Percentiles rank a stretch among this genome's conserved stretches.
Conservation (phyloP, 2,797 vertebrate genomes). For the Danio albolineatus region DNA sequence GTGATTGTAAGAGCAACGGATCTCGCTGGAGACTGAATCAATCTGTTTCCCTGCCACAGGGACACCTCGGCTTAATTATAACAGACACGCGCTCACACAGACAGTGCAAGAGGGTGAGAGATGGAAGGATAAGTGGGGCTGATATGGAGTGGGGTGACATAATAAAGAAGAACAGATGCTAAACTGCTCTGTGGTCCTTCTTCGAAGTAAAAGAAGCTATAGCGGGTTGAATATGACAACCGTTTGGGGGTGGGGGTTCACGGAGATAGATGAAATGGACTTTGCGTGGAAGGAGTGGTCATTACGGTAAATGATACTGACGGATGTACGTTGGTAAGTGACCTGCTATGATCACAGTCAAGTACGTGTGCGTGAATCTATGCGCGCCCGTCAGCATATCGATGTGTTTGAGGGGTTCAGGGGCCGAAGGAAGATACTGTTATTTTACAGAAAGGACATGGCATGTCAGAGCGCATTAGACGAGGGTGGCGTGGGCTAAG, state of each 20-base stretch:
- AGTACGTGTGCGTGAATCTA: conserved; percentile 45
- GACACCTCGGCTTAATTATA: conserved; percentile 48
- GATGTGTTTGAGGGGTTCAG: conserved; percentile 58
- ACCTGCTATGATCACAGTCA: conserved; percentile 22
- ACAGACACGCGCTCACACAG: conserved; percentile 27
- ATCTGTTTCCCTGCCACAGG: conserved; percentile 58
- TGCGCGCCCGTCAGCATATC: conserved; percentile 59
- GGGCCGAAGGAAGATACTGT: conserved; percentile 72
- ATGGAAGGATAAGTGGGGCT: conserved; percentile 27
- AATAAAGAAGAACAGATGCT: conserved; percentile 43
- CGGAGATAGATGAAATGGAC: conserved; percentile 10
- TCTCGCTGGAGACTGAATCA: conserved; percentile 58
- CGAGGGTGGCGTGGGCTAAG: conserved; percentile 71
- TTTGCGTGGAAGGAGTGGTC: conserved; percentile 7
- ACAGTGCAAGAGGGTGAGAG: background rate
- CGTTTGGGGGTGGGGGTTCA: background rate
- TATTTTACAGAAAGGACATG: conserved; percentile 80
- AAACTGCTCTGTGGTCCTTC: conserved; percentile 34
- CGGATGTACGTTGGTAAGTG: conserved; percentile 10
- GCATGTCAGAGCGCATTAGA: conserved; percentile 81
- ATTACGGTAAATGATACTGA: conserved; percentile 38
- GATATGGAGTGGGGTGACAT: conserved; percentile 31
- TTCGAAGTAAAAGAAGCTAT: background rate
- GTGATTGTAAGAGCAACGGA: conserved; percentile 51
- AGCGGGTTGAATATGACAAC: conserved; percentile 23